phyloP scores from a whole-genome alignment of 2,888 invertebrate genomes.

The Empis livida region DNA sequence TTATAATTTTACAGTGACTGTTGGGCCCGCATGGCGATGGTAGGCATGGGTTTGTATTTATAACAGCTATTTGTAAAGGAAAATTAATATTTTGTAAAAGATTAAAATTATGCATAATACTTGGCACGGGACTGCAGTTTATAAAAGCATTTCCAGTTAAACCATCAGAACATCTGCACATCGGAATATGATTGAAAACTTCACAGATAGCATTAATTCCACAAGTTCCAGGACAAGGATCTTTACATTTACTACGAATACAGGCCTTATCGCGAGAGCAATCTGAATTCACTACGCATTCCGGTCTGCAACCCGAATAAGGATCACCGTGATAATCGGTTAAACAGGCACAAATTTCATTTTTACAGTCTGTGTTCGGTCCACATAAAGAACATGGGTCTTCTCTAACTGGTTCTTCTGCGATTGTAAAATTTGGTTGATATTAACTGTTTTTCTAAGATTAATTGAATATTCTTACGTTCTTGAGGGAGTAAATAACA shows the following conservation, averaged over 20 bases:
- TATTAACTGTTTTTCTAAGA: too few relatives aligned
- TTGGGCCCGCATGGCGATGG: constrained; percentile 60
- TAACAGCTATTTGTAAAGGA: constrained; percentile 16
- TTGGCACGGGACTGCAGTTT: constrained; percentile 36
- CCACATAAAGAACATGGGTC: constrained; percentile 69
- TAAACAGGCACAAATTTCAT: constrained; percentile 29
- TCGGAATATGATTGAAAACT: constrained; percentile 64
- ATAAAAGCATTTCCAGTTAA: constrained; percentile 64
- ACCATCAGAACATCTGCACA: constrained; percentile 57
- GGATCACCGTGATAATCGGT: constrained; percentile 62
- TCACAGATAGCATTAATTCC: constrained; percentile 61
- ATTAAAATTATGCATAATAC: constrained; percentile 15
- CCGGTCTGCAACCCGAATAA: constrained; percentile 63
- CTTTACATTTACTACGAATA: constrained; percentile 55
- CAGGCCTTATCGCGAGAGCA: constrained; percentile 59
- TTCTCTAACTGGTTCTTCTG: constrained; percentile 20
- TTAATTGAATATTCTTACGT: constrained; percentile 19
- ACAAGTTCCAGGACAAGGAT: constrained; percentile 70
- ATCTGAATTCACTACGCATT: constrained; percentile 62
- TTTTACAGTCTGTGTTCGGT: constrained; percentile 51
- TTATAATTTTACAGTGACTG: constrained; percentile 48
- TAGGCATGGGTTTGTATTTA: constrained; percentile 44
- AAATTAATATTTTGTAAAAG: not conserved
- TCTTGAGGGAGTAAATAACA: constrained; percentile 42
- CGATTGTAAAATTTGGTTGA: too few relatives aligned